Conservation (phyloP, 2,113 vertebrate genomes). For the Zapus hudsonius region DNA sequence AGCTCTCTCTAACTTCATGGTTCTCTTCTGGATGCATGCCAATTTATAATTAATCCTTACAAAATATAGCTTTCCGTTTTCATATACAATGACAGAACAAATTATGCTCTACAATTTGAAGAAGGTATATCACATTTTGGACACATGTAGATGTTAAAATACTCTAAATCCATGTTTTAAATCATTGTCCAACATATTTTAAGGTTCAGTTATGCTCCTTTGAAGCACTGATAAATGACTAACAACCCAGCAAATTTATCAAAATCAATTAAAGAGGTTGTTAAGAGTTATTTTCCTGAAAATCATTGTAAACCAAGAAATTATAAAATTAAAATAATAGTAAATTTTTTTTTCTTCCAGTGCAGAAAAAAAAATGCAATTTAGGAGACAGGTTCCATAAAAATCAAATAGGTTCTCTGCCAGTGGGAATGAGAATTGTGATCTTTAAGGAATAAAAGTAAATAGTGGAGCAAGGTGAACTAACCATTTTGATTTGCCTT, state of each 20-base stretch:
- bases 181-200: neutral
- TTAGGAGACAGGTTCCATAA: neutral
- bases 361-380: neutral
- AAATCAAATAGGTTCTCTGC: neutral
- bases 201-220: neutral
- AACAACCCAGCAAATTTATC: neutral
- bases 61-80: constrained; percentile 19
- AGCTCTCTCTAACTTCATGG: neutral
- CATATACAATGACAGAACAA: neutral
- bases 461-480: neutral
- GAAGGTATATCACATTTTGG: neutral
- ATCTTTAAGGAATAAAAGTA: neutral
- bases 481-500: neutral
- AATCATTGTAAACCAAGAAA: neutral
- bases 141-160: neutral
- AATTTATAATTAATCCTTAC: neutral
- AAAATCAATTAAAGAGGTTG: neutral
- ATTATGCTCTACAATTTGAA: neutral
- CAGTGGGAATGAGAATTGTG: neutral
- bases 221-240: neutral
- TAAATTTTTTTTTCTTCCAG: neutral
- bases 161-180: neutral
- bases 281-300: neutral
- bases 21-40: neutral
- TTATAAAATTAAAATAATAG: neutral